These are phyloP conservation scores for Orthosia cruda DNA, from an alignment of 2,888 invertebrate species.

Conservation along the genomic window DNA sequence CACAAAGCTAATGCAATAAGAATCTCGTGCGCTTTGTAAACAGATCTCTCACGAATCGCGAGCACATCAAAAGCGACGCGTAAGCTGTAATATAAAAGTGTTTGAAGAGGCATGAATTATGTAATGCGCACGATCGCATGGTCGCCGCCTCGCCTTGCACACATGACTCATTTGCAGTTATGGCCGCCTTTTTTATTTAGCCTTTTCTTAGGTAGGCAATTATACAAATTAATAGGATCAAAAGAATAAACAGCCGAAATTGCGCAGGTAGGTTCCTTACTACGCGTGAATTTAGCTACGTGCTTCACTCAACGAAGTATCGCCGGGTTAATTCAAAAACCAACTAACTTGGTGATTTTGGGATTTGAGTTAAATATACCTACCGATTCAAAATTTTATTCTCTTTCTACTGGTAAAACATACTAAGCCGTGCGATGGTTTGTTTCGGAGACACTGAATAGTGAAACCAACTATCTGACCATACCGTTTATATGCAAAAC, in stretches of 20 bases:
- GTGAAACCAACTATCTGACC: too few relatives aligned
- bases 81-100: constrained; percentile 78
- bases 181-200: constrained; percentile 70
- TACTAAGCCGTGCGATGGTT: too few relatives aligned
- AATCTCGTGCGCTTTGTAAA: constrained; percentile 68
- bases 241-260: constrained; percentile 27
- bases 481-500: too few relatives aligned
- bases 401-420: too few relatives aligned
- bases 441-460: too few relatives aligned
- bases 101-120: constrained; percentile 79
- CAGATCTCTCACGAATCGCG: constrained; percentile 75
- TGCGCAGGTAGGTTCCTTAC: too few relatives aligned
- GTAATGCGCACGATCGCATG: constrained; percentile 67
- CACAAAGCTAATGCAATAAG: constrained; percentile 64
- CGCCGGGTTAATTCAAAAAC: too few relatives aligned
- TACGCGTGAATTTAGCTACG: neutral
- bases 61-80: constrained; percentile 75
- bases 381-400: too few relatives aligned
- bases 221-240: constrained; percentile 66
- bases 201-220: constrained; percentile 69
- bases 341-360: too few relatives aligned
- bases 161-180: constrained; percentile 73
- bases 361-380: too few relatives aligned
- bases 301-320: neutral
- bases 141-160: constrained; percentile 63